Conservation (phyloP, 1,140 invertebrate genomes). For the Palaemon carinicauda region DNA sequence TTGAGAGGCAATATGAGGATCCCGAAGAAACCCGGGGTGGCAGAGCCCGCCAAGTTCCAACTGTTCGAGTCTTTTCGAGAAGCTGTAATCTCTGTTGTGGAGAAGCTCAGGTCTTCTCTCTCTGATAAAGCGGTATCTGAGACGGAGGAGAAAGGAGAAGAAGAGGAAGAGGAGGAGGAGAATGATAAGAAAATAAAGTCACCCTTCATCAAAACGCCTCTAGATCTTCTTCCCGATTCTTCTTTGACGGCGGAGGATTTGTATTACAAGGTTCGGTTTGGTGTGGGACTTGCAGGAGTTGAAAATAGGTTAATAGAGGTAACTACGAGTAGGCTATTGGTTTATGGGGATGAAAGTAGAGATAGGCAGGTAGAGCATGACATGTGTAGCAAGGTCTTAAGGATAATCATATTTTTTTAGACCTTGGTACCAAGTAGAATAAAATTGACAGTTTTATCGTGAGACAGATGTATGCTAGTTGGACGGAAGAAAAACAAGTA, state of each 20-base stretch:
- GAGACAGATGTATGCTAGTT: too few species aligned
- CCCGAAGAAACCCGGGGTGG: not conserved
- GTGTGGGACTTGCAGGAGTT: too few species aligned
- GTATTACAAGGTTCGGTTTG: not conserved
- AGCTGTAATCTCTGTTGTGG: constrained; percentile 27
- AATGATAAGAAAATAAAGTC: not conserved
- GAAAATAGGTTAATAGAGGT: too few species aligned
- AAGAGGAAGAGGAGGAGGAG: not conserved
- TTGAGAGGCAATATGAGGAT: not conserved
- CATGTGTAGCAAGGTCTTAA: too few species aligned
- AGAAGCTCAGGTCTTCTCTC: not conserved
- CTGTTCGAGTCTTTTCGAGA: constrained; percentile 18
- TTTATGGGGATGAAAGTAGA: too few species aligned
- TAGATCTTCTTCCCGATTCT: not conserved
- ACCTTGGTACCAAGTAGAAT: too few species aligned
- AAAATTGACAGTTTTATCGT: too few species aligned
- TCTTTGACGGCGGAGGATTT: not conserved
- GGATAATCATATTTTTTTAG: too few species aligned
- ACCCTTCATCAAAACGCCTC: not conserved
- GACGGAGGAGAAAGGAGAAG: not conserved
- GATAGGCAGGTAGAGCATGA: too few species aligned
- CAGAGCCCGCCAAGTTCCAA: not conserved
- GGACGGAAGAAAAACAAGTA: too few species aligned
- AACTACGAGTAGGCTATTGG: too few species aligned
- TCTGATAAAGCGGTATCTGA: not conserved